Evolutionary conservation across 2,888 invertebrate genomes (phyloP).

Genomic region (Myopa tessellatipennis): DNA sequence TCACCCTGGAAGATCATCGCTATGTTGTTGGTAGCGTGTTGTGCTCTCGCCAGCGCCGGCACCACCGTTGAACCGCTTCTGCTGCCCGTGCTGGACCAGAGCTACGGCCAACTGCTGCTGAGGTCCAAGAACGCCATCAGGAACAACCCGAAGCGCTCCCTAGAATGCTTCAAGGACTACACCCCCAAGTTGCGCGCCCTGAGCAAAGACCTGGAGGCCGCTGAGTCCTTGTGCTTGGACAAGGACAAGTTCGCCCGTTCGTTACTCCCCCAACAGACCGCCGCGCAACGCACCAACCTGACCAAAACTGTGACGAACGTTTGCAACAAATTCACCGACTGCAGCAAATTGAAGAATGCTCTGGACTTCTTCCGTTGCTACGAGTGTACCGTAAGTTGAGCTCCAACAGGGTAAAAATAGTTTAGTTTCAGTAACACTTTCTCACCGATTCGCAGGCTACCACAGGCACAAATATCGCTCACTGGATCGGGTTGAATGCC

Average conservation of each 20-base stretch:
- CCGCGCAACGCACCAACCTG: neutral
- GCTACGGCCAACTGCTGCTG: neutral
- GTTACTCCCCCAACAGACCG: neutral
- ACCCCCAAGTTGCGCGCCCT: neutral
- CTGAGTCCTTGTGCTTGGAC: neutral
- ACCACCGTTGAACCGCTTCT: neutral
- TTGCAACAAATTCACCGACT: conserved; percentile 35
- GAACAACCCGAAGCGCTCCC: neutral
- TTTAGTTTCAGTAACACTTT: neutral
- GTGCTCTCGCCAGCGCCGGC: neutral
- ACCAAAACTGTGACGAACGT: neutral
- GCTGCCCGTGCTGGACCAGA: neutral
- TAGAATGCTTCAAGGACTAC: neutral
- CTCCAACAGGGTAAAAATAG: neutral
- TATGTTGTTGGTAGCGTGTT: neutral
- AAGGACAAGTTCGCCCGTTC: neutral
- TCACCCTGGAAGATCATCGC: neutral
- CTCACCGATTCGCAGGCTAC: neutral
- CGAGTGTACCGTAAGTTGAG: conserved; percentile 51
- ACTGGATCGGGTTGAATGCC: neutral
- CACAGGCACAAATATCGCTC: neutral
- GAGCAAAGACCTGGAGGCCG: neutral
- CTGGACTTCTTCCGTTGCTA: conserved; percentile 57
- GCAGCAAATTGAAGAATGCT: conserved; percentile 49
- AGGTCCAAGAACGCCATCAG: neutral